These are phyloP conservation scores for Altica lythri DNA, from an alignment of 2,888 invertebrate species.

Conservation along the genomic window DNA sequence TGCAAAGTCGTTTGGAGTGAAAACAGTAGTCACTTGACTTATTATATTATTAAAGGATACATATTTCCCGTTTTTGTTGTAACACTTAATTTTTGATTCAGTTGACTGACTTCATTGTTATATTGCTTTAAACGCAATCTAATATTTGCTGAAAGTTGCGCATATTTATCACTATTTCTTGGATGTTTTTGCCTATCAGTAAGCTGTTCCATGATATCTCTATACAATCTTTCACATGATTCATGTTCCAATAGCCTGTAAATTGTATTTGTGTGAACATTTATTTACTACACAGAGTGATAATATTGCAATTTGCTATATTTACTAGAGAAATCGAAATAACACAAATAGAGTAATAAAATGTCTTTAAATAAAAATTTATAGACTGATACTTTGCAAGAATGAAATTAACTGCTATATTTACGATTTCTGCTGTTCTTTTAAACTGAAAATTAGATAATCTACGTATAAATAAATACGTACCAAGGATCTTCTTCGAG, in stretches of 20 bases:
- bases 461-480: constrained; percentile 22
- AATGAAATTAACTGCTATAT: too few species aligned
- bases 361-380: too few species aligned
- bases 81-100: constrained; percentile 63
- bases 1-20: background rate
- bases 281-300: background rate
- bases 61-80: constrained; percentile 57
- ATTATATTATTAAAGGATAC: constrained; percentile 48
- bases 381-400: too few species aligned
- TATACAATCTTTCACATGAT: constrained; percentile 66
- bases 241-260: constrained; percentile 68
- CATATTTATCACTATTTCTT: constrained; percentile 62
- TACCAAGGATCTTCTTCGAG: constrained; percentile 60
- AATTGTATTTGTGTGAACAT: background rate
- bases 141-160: constrained; percentile 64
- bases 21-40: background rate
- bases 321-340: too few species aligned
- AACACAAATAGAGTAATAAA: too few species aligned
- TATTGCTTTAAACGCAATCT: constrained; percentile 67
- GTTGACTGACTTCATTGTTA: constrained; percentile 63
- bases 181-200: constrained; percentile 61
- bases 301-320: background rate
- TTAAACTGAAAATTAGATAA: too few species aligned
- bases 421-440: background rate
- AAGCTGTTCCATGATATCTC: constrained; percentile 67